Conservation (phyloP, 2,888 invertebrate species). For the Drepana falcataria region DNA sequence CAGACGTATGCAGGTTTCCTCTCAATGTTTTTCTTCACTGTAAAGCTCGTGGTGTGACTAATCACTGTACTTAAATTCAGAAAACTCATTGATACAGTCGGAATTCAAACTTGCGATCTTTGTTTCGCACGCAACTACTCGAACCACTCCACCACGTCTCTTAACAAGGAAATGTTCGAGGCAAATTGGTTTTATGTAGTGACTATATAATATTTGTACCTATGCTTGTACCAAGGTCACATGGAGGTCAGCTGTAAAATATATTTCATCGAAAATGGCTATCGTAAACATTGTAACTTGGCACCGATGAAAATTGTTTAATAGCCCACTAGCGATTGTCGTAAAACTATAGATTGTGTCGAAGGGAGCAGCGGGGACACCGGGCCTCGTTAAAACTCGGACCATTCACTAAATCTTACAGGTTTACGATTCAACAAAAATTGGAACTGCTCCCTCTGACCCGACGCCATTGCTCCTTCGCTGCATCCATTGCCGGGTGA, state of each 20-base stretch:
- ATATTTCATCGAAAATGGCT: slow-evolving; percentile 16
- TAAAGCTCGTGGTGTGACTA: too few relatives aligned
- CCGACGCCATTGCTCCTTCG: slow-evolving; percentile 4
- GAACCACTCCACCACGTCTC: too few relatives aligned
- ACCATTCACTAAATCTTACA: slow-evolving; percentile 69
- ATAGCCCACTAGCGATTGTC: slow-evolving; percentile 60
- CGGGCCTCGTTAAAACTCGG: slow-evolving; percentile 66
- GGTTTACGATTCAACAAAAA: slow-evolving; percentile 72
- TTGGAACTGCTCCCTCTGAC: slow-evolving; percentile 39
- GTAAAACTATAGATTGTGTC: slow-evolving; percentile 65
- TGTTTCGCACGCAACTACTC: too few relatives aligned
- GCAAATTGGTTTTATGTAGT: too few relatives aligned
- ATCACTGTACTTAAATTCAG: too few relatives aligned
- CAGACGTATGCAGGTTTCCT: too few relatives aligned
- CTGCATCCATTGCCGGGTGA: slow-evolving; percentile 3
- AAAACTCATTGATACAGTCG: too few relatives aligned
- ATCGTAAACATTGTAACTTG: slow-evolving; percentile 35
- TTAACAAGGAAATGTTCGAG: too few relatives aligned
- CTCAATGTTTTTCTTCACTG: too few relatives aligned
- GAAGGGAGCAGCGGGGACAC: slow-evolving; percentile 33
- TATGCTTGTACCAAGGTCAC: neutral
- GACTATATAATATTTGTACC: too few relatives aligned
- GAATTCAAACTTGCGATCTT: too few relatives aligned
- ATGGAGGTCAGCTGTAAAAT: neutral
- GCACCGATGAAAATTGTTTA: slow-evolving; percentile 44